A percentile compares a stretch with the other conserved stretches of the same genome.
Conservation (phyloP, 2,113 vertebrate genomes). For the Amblyornis subalaris region DNA sequence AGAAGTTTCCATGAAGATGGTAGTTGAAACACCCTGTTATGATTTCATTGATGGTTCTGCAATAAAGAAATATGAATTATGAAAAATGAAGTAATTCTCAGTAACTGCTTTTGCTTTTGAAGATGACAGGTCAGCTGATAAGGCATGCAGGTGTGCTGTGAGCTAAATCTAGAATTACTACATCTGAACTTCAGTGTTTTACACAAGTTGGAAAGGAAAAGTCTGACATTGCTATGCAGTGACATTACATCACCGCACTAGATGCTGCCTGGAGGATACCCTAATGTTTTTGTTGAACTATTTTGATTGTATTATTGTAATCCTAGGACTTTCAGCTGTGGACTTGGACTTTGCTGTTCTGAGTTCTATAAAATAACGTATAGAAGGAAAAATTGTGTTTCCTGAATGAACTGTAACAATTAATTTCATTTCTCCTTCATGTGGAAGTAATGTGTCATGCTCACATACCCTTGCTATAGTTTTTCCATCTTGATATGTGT, state of each 20-base stretch:
- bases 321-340: neutral
- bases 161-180: neutral
- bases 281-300: neutral
- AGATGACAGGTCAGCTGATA: neutral
- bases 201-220: neutral
- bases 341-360: neutral
- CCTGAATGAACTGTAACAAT: rapidly evolving
- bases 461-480: neutral
- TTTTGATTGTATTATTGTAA: neutral
- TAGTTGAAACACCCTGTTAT: neutral
- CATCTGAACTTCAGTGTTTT: neutral
- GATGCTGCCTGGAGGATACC: neutral
- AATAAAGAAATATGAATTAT: neutral
- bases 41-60: neutral
- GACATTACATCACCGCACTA: neutral
- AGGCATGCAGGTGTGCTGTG: neutral
- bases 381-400: neutral
- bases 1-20: neutral
- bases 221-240: neutral
- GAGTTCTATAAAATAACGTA: neutral
- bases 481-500: neutral
- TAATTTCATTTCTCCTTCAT: neutral
- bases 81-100: neutral
- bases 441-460: neutral
- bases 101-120: neutral